These are phyloP conservation scores for Osmoderma eremita DNA, from an alignment of 2,888 invertebrate genomes.

Conservation along the genomic window DNA sequence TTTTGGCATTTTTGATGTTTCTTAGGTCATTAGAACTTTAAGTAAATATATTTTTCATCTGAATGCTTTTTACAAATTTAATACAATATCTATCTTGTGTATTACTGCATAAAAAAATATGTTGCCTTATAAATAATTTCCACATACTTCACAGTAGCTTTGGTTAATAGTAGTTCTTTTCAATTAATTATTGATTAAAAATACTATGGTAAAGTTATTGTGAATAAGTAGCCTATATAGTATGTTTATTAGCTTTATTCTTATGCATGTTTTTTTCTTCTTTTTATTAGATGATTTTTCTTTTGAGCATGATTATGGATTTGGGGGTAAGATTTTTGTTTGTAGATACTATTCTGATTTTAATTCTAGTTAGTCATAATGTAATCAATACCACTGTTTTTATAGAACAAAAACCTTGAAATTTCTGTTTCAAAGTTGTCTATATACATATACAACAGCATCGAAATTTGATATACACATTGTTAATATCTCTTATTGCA, in stretches of 20 bases:
- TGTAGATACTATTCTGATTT: neutral
- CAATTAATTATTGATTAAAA: neutral
- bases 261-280: conserved; percentile 49
- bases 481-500: conserved; percentile 4
- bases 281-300: conserved; percentile 49
- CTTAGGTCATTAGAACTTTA: neutral
- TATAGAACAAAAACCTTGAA: conserved; percentile 10
- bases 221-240: conserved; percentile 39
- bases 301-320: conserved; percentile 45
- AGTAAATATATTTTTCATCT: neutral
- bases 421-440: neutral
- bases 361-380: neutral
- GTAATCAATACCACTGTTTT: conserved; percentile 11
- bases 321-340: conserved; percentile 48
- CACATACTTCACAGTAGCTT: too few species aligned
- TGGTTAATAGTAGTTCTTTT: too few species aligned
- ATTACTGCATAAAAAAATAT: too few species aligned
- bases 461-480: conserved; percentile 15
- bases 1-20: too few species aligned
- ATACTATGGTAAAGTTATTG: neutral
- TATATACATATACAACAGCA: neutral
- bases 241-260: conserved; percentile 36
- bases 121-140: too few species aligned
- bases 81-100: too few species aligned
- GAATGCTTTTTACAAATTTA: neutral